Evolutionary conservation across 2,888 invertebrate species (phyloP).

Genomic region (Gastrophysa polygoni): DNA sequence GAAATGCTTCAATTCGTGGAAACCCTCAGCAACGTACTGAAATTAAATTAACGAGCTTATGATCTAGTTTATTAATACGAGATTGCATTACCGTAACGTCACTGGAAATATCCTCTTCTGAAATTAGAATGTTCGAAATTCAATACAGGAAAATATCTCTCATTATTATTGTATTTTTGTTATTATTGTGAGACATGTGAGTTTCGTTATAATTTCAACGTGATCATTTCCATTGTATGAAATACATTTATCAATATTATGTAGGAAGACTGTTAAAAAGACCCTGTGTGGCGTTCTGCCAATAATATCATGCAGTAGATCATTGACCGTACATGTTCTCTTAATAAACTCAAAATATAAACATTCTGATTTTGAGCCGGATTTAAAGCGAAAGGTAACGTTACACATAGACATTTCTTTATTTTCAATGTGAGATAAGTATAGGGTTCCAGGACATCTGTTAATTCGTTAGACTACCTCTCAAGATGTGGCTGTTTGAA

Average conservation of each 20-base stretch:
- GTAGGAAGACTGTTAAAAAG: constrained; percentile 16
- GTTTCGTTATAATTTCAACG: not conserved
- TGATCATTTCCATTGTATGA: not conserved
- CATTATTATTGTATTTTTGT: too few relatives aligned
- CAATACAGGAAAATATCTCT: too few relatives aligned
- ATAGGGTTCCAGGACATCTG: constrained; percentile 10
- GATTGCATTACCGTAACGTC: too few relatives aligned
- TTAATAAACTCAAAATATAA: constrained; percentile 21
- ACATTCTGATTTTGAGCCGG: constrained; percentile 12
- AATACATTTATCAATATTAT: constrained; percentile 1
- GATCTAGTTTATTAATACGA: too few relatives aligned
- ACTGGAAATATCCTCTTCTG: too few relatives aligned
- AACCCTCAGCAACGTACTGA: too few relatives aligned
- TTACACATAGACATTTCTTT: constrained; percentile 13
- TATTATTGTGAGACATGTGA: not conserved
- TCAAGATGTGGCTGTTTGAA: not conserved
- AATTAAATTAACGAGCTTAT: too few relatives aligned
- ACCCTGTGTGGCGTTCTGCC: constrained; percentile 22
- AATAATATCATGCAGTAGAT: constrained; percentile 19
- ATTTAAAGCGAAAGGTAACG: constrained; percentile 14
- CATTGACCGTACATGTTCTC: constrained; percentile 24
- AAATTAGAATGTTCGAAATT: too few relatives aligned
- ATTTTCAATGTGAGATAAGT: constrained; percentile 3
- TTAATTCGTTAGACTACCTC: not conserved
- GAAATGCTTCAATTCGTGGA: too few relatives aligned